Conservation (phyloP, 2,797 vertebrate genomes). For the Lithobates sylvaticus region DNA sequence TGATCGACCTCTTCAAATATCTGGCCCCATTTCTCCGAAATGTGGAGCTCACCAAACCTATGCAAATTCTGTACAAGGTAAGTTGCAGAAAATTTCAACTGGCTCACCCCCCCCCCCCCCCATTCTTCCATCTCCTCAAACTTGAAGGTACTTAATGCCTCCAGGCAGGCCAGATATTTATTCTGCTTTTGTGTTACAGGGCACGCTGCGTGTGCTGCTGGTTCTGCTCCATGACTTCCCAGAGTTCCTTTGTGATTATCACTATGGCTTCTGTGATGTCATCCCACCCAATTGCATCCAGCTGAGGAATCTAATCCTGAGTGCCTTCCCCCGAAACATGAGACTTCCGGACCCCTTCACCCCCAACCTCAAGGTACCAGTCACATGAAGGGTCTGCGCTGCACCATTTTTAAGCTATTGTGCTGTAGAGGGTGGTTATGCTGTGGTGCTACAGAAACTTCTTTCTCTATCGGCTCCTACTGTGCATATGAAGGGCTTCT, state of each 20-base stretch:
- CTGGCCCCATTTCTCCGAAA: conserved; percentile 97
- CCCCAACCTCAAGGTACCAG: conserved; percentile 94
- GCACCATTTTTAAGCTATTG: conserved; percentile 32
- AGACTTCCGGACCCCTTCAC: conserved; percentile 99
- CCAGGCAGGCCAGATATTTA: background rate
- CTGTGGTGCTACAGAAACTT: conserved; percentile 23
- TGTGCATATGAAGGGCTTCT: background rate
- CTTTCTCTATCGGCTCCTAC: background rate
- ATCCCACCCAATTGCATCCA: conserved; percentile 99
- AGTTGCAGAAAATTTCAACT: background rate
- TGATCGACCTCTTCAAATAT: conserved; percentile 99
- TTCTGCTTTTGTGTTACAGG: conserved; percentile 73
- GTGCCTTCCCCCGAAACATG: conserved; percentile 99
- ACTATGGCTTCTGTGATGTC: conserved; percentile 98
- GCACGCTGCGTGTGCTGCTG: conserved; percentile 94
- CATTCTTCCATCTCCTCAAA: too few relatives aligned
- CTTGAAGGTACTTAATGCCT: too few relatives aligned
- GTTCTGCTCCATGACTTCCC: conserved; percentile 98
- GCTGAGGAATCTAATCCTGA: conserved; percentile 97
- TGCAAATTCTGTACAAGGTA: conserved; percentile 99
- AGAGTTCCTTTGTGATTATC: conserved; percentile 98
- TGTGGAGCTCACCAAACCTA: conserved; percentile 99
- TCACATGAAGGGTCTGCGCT: background rate
- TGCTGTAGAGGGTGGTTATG: conserved; percentile 18
- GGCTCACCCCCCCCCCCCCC: too few relatives aligned